These are phyloP conservation scores for Brachionus angularis DNA, from an alignment of 1,140 invertebrate genomes.

Conservation along the genomic window DNA sequence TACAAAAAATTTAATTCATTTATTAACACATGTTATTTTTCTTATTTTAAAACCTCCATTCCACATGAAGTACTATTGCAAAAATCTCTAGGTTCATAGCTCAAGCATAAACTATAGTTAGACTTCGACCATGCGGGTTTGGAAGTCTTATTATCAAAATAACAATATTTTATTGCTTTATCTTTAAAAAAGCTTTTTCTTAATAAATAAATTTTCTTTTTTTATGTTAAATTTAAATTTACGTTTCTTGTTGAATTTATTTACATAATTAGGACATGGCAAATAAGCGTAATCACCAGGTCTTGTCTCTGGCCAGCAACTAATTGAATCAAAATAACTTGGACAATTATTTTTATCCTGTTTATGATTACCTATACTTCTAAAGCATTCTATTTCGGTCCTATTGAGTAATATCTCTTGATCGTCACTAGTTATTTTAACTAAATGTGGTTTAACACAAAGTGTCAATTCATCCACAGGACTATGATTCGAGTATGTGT, in stretches of 20 bases:
- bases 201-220: no score
- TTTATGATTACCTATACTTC: background rate
- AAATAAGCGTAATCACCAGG: background rate
- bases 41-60: no score
- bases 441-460: constrained; percentile 4
- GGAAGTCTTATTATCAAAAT: background rate
- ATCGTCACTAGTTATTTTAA: constrained; percentile 2
- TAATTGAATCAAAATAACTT: constrained; percentile 15
- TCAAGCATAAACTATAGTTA: constrained; percentile 1
- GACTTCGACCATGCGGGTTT: background rate
- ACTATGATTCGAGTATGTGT: background rate
- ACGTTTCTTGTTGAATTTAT: constrained; percentile 41
- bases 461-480: constrained; percentile 9
- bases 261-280: constrained; percentile 42
- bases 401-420: background rate
- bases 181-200: constrained; percentile 3
- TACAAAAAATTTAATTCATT: no score
- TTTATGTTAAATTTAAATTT: background rate
- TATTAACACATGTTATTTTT: no score
- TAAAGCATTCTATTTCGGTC: background rate
- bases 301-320: constrained; percentile 32
- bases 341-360: constrained; percentile 24
- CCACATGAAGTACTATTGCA: background rate
- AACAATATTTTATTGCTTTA: constrained; percentile 8
- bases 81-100: constrained; percentile 6